A percentile compares a stretch with the other conserved stretches of the same genome.
Conservation (phyloP, 2,797 vertebrate species). For the Schizopygopsis pylzovi region DNA sequence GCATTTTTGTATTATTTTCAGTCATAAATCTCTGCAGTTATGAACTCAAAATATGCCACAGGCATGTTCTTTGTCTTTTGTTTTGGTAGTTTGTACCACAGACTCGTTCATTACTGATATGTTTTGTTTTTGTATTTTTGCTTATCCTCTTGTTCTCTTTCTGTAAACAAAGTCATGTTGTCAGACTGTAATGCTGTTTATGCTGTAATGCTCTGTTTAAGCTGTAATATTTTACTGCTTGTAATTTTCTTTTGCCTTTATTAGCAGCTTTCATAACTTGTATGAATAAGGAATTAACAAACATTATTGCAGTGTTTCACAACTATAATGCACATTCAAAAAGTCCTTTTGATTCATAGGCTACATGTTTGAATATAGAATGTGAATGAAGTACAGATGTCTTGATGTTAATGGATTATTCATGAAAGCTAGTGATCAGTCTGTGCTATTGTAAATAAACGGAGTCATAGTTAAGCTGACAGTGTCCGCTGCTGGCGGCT, state of each 20-base stretch:
- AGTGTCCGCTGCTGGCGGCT: conserved; percentile 83
- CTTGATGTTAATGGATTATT: not conserved
- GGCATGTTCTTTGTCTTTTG: not conserved
- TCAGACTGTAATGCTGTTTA: conserved; percentile 1
- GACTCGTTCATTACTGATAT: not conserved
- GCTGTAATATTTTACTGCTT: not conserved
- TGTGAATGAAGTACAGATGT: not conserved
- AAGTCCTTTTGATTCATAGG: not conserved
- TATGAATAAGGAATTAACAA: not conserved
- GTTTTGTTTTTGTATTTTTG: not conserved
- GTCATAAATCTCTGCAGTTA: not conserved
- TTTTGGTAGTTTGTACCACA: not conserved
- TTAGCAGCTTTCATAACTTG: not conserved
- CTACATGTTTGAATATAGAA: not conserved
- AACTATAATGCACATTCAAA: not conserved
- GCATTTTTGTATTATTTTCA: conserved; percentile 10
- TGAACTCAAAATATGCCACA: not conserved
- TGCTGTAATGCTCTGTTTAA: not conserved
- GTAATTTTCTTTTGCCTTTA: not conserved
- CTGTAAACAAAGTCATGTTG: not conserved
- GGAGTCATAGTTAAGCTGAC: conserved; percentile 78
- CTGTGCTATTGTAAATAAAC: conserved; percentile 32
- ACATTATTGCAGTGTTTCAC: not conserved
- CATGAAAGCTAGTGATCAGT: conserved; percentile 34
- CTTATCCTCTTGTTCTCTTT: not conserved